A percentile compares a stretch with the other conserved stretches of the same genome.
Conservation (phyloP, 2,113 vertebrate species). For the Polyodon spathula region DNA sequence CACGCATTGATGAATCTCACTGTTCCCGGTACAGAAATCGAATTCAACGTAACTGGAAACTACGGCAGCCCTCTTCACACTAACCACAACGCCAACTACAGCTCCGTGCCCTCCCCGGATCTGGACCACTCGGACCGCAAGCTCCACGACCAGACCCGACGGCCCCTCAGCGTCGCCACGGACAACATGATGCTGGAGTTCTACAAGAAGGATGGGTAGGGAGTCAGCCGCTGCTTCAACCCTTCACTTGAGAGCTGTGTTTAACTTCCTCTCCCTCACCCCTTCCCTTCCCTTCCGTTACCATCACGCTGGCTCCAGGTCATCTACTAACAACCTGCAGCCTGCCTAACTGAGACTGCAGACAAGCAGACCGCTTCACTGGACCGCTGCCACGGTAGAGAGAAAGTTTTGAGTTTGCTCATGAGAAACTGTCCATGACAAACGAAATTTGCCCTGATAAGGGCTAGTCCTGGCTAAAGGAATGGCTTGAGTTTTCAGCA, state of each 20-base stretch:
- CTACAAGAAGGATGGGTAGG: slow-evolving; percentile 97
- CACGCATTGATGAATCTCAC: not conserved
- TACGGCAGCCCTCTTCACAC: slow-evolving; percentile 90
- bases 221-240: not conserved
- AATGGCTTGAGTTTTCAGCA: too few relatives aligned
- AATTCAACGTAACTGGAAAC: slow-evolving; percentile 90
- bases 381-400: too few relatives aligned
- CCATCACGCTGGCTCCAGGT: slow-evolving; percentile 9
- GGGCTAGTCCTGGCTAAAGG: too few relatives aligned
- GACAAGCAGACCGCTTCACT: too few relatives aligned
- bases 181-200: slow-evolving; percentile 99
- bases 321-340: not conserved
- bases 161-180: slow-evolving; percentile 93
- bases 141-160: slow-evolving; percentile 81
- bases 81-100: slow-evolving; percentile 99
- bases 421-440: too few relatives aligned
- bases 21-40: slow-evolving; percentile 69
- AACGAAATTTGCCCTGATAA: too few relatives aligned
- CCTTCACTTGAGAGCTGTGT: not conserved
- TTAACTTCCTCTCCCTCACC: not conserved
- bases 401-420: too few relatives aligned
- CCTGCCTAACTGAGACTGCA: too few relatives aligned
- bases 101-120: slow-evolving; percentile 94
- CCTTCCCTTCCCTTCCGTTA: not conserved
- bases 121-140: slow-evolving; percentile 85